Conservation (phyloP, 2,797 vertebrate genomes). For the Enteromius anoplus region DNA sequence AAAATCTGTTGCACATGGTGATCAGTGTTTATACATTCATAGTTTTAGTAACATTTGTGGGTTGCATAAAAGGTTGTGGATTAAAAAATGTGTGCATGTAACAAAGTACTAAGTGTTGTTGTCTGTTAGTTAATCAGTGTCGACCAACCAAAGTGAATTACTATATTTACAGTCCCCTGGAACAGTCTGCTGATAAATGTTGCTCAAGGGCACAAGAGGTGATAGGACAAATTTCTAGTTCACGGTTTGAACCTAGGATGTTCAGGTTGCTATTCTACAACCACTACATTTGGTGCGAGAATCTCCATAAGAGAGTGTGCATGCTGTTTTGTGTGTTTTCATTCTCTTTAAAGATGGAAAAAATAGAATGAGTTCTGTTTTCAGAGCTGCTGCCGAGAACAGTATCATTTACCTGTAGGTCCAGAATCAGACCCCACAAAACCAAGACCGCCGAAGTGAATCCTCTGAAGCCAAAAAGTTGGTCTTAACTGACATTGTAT, state of each 20-base stretch:
- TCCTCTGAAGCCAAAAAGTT: constrained; percentile 7
- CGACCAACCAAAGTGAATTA: constrained; percentile 13
- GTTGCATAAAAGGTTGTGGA: constrained; percentile 35
- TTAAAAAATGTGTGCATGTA: constrained; percentile 26
- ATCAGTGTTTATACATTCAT: constrained; percentile 41
- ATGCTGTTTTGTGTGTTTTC: constrained; percentile 30
- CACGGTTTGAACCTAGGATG: constrained; percentile 26
- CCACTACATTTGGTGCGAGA: constrained; percentile 38
- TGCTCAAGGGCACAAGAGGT: constrained; percentile 35
- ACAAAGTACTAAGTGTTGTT: constrained; percentile 31
- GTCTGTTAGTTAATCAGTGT: neutral
- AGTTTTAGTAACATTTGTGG: neutral
- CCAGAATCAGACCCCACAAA: constrained; percentile 12
- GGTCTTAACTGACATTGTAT: neutral
- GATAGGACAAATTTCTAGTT: constrained; percentile 11
- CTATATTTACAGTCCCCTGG: constrained; percentile 20
- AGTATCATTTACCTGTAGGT: neutral
- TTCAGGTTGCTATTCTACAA: constrained; percentile 31
- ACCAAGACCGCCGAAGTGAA: neutral
- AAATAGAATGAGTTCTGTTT: constrained; percentile 1
- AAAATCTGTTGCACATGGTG: constrained; percentile 17
- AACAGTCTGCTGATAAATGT: constrained; percentile 35
- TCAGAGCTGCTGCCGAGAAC: constrained; percentile 35
- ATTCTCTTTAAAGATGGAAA: constrained; percentile 4
- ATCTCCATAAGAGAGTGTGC: constrained; percentile 37